Base-by-base conservation (phyloP, 1,140 invertebrate species). In the Drosophila mauritiana region DNA sequence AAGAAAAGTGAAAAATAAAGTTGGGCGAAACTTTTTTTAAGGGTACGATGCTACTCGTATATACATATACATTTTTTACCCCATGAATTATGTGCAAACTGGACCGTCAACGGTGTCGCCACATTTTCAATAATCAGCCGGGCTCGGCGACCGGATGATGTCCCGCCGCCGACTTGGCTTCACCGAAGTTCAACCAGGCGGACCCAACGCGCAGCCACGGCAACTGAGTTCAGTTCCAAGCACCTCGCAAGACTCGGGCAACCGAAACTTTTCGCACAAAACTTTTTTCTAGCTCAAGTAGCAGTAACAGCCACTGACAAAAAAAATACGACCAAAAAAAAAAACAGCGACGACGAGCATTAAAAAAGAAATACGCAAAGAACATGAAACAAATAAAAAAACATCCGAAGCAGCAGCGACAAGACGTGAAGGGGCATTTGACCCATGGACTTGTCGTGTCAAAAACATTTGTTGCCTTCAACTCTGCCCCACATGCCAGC, bases 91-190 rank as follows among this genome's bases (percentile, higher is more conserved):
- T 89, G 74, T 78, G 82, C 74, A 46, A 85, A 78, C 83, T 86
- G 83, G 83, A 82, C 82, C 58, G 74, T 85, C 78, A 82, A 64
- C 63, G 59, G 52, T 59, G 80, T 89, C 85, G 77, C 78, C 84
- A 74, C 84, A 89, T 88, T 88, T 88, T 88, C 84, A 88, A 88
- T 88, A 88, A 89, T 89, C 79, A 88, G 81, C 56, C 84, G 54
- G 56, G 63, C 73, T 52, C 48, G 74, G 55, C 78, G 45, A 13
- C 45, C 45, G 45, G 45, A 25, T n/a, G 22, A 48, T 27, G 22
- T 8, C 22, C 45, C 45, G 4, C 45, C 22, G 12, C 46, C 43
- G 67, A 88, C 79, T 86, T 88, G 75, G 67, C 78, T 89, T 10
- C 31, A 10, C 61, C 78, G 27, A 86, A 89, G 84, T 86, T 79